Conservation (phyloP, 2,113 vertebrate species). For the Paralichthys olivaceus region DNA sequence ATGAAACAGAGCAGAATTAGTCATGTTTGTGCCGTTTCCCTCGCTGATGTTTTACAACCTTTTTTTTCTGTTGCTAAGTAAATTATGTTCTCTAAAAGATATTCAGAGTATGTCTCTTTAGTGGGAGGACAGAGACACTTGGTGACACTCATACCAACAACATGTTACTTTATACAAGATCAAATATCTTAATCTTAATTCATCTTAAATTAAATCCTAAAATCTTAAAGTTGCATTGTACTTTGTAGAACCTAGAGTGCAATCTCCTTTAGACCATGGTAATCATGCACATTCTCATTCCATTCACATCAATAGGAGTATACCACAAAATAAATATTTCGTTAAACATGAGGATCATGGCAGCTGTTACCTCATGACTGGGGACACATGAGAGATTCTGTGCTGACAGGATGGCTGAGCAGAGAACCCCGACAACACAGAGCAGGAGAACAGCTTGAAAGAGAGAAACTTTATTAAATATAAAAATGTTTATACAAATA, state of each 20-base stretch:
- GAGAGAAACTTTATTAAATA: constrained; percentile 11
- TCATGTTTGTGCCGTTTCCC: neutral
- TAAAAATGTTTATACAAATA: neutral
- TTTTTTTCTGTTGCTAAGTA: constrained; percentile 18
- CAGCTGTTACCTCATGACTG: constrained; percentile 48
- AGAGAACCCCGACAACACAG: constrained; percentile 19
- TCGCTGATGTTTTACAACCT: constrained; percentile 7
- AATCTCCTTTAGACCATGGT: no score
- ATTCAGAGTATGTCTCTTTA: neutral
- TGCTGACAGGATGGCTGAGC: neutral
- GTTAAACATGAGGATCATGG: neutral
- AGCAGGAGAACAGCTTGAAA: constrained; percentile 64
- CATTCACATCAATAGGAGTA: neutral
- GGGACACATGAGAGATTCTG: constrained; percentile 1
- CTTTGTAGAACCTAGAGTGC: no score
- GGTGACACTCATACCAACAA: no score
- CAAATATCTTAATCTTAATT: no score
- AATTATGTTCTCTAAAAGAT: neutral
- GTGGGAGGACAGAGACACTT: no score
- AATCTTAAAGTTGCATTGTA: no score
- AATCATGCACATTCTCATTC: neutral
- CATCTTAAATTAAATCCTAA: no score
- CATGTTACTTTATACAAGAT: no score
- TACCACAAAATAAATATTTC: neutral
- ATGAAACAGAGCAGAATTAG: constrained; percentile 8